Conservation (phyloP, 2,113 vertebrate species). For the Cacatua alba region DNA sequence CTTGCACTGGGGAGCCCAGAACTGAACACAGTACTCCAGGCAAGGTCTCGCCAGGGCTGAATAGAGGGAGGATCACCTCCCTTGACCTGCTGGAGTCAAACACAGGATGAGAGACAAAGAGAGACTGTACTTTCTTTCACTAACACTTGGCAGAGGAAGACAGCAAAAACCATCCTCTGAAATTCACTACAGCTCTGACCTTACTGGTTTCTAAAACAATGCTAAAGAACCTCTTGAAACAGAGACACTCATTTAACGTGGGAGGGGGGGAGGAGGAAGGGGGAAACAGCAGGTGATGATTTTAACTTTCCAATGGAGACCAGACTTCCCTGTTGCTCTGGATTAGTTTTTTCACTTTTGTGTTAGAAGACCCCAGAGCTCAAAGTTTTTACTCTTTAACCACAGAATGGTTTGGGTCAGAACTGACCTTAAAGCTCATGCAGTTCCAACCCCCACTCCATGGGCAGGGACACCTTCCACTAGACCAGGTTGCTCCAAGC, state of each 20-base stretch:
- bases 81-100: neutral
- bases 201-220: neutral
- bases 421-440: neutral
- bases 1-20: neutral
- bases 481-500: neutral
- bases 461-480: neutral
- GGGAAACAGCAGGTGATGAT: neutral
- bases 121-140: neutral
- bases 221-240: neutral
- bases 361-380: neutral
- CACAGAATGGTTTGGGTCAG: neutral
- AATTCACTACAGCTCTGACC: neutral
- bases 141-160: neutral
- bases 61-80: neutral
- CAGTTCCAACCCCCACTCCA: neutral
- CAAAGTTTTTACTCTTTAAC: neutral
- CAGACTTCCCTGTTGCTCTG: neutral
- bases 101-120: neutral
- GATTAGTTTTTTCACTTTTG: neutral
- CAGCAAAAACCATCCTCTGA: conserved; percentile 4
- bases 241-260: neutral
- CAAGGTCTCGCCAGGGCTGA: neutral
- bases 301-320: neutral
- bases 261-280: no score
- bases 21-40: neutral